Evolutionary conservation across 2,113 vertebrate genomes (phyloP), one percentile per base, ranked within the genome.

Genomic region (Andinoacara biseriatus): DNA sequence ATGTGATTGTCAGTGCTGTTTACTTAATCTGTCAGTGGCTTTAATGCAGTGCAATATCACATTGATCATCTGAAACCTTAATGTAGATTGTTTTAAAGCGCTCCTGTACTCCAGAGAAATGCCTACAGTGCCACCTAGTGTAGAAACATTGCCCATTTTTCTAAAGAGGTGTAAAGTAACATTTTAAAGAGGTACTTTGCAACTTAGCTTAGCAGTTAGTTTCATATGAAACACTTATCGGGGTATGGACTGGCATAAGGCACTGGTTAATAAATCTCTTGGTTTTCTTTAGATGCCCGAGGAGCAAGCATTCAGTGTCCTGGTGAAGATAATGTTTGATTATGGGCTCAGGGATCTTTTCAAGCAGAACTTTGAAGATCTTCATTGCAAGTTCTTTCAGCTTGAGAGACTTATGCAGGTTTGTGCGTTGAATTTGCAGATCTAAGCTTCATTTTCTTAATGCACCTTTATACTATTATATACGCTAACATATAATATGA

Each of bases 291-390:
- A 99, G 98, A 99, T 99, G 98, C 98, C 98, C 38, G 98, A 99
- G 94, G 98, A 99, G 88, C 98, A 99, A 94, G 98, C 98, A 5
- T 99, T 99, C 93, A 99, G 98, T 86, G 98, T 99, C 86, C 96
- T 99, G 94, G 98, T 99, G 89, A 99, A 99, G 96, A 99, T 99
- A 95, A 99, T 99, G 98, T 99, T 99, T 94, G 97, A 99, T 89
- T 99, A 99, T 14, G 98, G 98, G 90, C 98, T 99, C 96, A 97
- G 98, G 97, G 98, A 99, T 94, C 98, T 99, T 94, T 99, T 99
- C 96, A 99, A 99, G 94, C 98, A 99, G 93, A 99, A 99, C 91
- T 99, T 99, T 95, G 98, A 99, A 95, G 98, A 99, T 95, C 96
- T 99, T 84, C 98, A 99, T 92, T 99, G 98, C 97, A 99, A 99